Evolutionary conservation across 2,888 invertebrate genomes (phyloP).

Genomic region (Acronicta psi): DNA sequence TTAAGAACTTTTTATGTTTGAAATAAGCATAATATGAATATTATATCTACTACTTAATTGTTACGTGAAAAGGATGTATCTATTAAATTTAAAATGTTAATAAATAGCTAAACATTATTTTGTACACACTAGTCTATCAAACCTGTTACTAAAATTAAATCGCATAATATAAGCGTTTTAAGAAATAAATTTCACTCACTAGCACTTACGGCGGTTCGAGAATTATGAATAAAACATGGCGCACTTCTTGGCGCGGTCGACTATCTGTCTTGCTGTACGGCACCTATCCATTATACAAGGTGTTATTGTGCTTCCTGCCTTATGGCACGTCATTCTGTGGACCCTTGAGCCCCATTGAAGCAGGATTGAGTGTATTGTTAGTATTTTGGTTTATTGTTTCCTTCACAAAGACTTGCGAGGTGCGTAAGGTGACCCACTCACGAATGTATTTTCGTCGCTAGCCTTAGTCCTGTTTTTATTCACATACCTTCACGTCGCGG

Average conservation of each 20-base stretch:
- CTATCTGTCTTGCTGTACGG: constrained; percentile 65
- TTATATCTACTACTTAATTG: too few species aligned
- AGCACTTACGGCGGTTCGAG: constrained; percentile 49
- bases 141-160: constrained; percentile 62
- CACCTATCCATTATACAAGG: constrained; percentile 56
- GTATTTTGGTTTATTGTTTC: constrained; percentile 62
- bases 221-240: constrained; percentile 72
- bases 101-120: not conserved
- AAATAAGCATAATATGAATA: too few species aligned
- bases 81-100: too few species aligned
- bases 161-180: constrained; percentile 68
- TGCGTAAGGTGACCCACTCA: constrained; percentile 44
- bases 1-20: too few species aligned
- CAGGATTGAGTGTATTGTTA: constrained; percentile 58
- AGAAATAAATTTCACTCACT: constrained; percentile 62
- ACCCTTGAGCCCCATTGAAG: constrained; percentile 58
- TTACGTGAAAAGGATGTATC: too few species aligned
- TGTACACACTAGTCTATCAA: constrained; percentile 13
- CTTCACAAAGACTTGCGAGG: constrained; percentile 42
- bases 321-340: constrained; percentile 52
- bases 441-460: constrained; percentile 37
- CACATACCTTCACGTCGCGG: constrained; percentile 42
- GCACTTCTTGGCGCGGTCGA: constrained; percentile 54
- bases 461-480: constrained; percentile 42
- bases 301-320: constrained; percentile 61